Evolutionary conservation across 2,888 invertebrate species (phyloP), one percentile per base, ranked within the genome.

Genomic region (Oligia latruncula): DNA sequence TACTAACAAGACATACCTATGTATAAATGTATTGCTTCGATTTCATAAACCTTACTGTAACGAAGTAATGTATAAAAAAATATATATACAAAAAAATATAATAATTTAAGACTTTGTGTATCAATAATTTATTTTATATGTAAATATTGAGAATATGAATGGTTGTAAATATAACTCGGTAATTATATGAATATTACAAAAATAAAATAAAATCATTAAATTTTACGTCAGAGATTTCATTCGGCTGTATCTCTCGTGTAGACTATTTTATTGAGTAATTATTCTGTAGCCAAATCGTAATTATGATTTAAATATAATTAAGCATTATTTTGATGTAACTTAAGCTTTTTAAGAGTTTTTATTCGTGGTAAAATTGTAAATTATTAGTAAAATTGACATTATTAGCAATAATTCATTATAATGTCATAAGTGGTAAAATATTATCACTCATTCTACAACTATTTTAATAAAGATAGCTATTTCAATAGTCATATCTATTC

Each of bases 121-220:
- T 55, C 55, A 23, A 71, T 80, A 67, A 23, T 73, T 78, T 58
- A 67, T 76, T 76, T 70, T 76, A 80, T n/a, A 72, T 76, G 23
- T 65, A 78, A 55, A 78, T 85, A 81, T 81, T 83, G 74, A 90
- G 88, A 91, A 90, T 90, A 88, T 91, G 90, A 91, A 90, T 91
- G 87, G 82, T 88, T 90, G 88, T 82, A 81, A 78, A 70, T 80
- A 71, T 71, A 77, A 67, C 20, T 66, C 8, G 43, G 58, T 60
- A 29, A 35, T 13, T 73, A 35, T 52, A 40, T 55, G 29, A 46
- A 58, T 46, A 55, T 83, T 67, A 71, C 13, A 62, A 35, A 70
- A 71, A 46, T 46, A 66, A 17, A 29, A 40, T 64, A 52, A 67
- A 52, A 13, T 46, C 2, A 4, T 49, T 6, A 3, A 64, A 65